Percentiles rank a stretch among this genome's conserved stretches.
Evolutionary conservation across 2,113 vertebrate species (phyloP).

Genomic region (Todiramphus saurophagus): DNA sequence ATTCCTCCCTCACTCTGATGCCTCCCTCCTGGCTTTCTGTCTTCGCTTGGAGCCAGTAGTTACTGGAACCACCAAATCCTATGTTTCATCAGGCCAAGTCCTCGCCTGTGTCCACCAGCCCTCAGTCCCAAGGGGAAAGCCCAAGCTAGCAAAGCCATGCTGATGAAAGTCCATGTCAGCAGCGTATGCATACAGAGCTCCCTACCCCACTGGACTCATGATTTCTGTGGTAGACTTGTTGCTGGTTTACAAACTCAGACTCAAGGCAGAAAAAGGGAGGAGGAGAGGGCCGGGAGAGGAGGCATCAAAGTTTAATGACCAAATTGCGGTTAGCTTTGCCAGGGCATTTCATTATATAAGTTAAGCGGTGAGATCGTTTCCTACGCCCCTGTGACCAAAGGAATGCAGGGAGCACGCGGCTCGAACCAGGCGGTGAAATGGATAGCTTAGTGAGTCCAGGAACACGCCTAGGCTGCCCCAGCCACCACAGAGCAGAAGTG

Average conservation of each 20-base stretch:
- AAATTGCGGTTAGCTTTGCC: not conserved
- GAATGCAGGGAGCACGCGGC: slow-evolving; percentile 18
- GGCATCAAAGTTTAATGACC: not conserved
- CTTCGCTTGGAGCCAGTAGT: not conserved
- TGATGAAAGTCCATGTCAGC: not conserved
- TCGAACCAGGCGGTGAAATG: not conserved
- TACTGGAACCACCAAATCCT: slow-evolving; percentile 3
- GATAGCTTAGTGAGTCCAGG: not conserved
- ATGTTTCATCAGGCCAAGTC: accelerated
- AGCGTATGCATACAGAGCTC: accelerated
- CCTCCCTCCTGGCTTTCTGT: not conserved
- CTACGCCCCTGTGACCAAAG: slow-evolving; percentile 10
- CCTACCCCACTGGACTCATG: not conserved
- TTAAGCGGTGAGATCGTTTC: not conserved
- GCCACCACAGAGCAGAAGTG: not conserved
- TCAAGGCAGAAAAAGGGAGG: not conserved
- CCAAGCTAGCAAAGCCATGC: not conserved
- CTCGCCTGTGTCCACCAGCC: not conserved
- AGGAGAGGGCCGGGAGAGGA: not conserved
- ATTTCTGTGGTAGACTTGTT: not conserved
- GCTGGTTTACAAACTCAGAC: not conserved
- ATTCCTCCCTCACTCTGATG: slow-evolving; percentile 31
- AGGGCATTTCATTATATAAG: not conserved
- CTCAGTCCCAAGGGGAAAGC: not conserved
- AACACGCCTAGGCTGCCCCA: not conserved